Evolutionary conservation across 1,140 invertebrate species (phyloP).

Genomic region (Scylla paramamosain): DNA sequence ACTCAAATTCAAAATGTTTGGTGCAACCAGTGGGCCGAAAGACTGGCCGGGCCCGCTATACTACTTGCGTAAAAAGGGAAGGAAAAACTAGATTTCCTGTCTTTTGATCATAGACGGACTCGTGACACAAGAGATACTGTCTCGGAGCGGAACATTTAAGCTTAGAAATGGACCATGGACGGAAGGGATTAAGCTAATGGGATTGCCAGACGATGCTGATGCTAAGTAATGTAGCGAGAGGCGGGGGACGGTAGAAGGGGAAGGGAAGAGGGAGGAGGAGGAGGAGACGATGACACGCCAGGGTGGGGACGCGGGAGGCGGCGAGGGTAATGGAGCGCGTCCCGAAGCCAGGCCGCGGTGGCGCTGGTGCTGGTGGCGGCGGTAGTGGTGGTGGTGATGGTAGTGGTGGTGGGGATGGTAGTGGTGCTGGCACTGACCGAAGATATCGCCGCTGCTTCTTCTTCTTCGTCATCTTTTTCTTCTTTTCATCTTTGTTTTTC

Average conservation of each 20-base stretch:
- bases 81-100: not conserved
- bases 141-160: not conserved
- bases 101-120: not conserved
- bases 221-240: not conserved
- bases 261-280: not conserved
- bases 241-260: not conserved
- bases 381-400: not conserved
- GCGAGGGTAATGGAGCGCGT: not conserved
- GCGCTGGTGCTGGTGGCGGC: not conserved
- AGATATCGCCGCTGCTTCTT: too few species aligned
- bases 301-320: not conserved
- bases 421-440: too few species aligned
- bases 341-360: not conserved
- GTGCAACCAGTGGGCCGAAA: not conserved
- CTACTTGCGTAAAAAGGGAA: not conserved
- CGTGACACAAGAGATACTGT: not conserved
- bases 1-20: constrained; percentile 15
- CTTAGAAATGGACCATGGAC: constrained; percentile 12
- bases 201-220: constrained; percentile 20
- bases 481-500: too few species aligned
- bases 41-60: not conserved
- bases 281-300: not conserved
- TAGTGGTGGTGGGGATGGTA: too few species aligned
- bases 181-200: constrained; percentile 21
- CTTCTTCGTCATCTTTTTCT: too few species aligned